phyloP scores from a whole-genome alignment of 2,888 invertebrate species.

The Leptinotarsa peninsularis region DNA sequence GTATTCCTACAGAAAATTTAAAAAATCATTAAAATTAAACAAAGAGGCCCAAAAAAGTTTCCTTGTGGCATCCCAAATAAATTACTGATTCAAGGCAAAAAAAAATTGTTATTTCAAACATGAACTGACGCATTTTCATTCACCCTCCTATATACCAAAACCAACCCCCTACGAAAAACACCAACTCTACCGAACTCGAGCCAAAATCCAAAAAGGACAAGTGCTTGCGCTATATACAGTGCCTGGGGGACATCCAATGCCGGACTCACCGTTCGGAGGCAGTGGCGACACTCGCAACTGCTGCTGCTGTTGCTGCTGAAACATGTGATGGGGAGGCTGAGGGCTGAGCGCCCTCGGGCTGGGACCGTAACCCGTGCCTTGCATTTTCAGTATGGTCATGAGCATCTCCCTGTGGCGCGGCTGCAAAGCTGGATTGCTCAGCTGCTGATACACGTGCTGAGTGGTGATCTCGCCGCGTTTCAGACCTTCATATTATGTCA shows the following conservation, averaged over 20 bases:
- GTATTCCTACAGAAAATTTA: no score
- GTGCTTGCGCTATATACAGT: constrained; percentile 17
- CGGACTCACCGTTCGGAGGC: constrained; percentile 71
- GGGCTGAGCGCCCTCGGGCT: constrained; percentile 63
- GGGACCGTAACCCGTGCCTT: constrained; percentile 59
- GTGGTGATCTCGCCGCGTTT: constrained; percentile 82
- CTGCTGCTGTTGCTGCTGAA: constrained; percentile 64
- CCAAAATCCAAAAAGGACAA: constrained; percentile 1
- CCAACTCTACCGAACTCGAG: background rate
- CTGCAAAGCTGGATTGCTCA: constrained; percentile 79
- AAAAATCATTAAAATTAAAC: no score
- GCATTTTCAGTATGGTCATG: constrained; percentile 74
- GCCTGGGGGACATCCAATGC: background rate
- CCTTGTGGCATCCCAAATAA: no score
- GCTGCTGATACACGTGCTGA: constrained; percentile 81
- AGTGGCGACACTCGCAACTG: constrained; percentile 74
- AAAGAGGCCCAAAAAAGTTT: no score
- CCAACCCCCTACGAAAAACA: background rate
- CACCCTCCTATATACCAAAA: background rate
- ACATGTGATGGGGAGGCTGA: constrained; percentile 65
- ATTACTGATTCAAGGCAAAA: no score
- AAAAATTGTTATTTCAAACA: no score
- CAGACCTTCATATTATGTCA: constrained; percentile 68
- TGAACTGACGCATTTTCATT: background rate
- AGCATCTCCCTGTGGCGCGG: constrained; percentile 80